Percentiles rank a stretch among this genome's conserved stretches.
Evolutionary conservation across 1,140 invertebrate genomes (phyloP).

Genomic region (Neodiprion virginianus): DNA sequence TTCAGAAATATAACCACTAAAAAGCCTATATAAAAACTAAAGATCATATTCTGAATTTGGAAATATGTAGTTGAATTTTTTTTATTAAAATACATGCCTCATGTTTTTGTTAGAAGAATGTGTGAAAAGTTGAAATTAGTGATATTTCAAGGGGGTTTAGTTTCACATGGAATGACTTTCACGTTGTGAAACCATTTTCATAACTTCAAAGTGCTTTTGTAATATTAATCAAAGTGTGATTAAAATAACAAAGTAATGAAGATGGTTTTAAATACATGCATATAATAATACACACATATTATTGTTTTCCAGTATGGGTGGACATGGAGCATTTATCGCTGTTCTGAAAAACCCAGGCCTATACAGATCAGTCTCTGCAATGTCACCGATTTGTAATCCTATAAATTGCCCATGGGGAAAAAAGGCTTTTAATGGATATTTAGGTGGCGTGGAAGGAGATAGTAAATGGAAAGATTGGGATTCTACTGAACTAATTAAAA

Average conservation of each 20-base stretch:
- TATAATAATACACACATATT: slow-evolving; percentile 26
- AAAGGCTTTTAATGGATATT: slow-evolving; percentile 87
- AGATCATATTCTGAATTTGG: no score
- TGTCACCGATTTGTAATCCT: slow-evolving; percentile 95
- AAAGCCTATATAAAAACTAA: no score
- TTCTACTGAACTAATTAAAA: slow-evolving; percentile 82
- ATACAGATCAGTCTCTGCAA: slow-evolving; percentile 93
- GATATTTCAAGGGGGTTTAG: no score
- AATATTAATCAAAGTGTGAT: slow-evolving; percentile 18
- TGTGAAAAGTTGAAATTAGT: no score
- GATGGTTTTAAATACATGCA: slow-evolving; percentile 13
- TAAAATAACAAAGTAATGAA: neutral
- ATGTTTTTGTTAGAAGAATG: no score
- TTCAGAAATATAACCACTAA: no score
- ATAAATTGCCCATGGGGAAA: slow-evolving; percentile 84
- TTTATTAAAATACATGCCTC: no score
- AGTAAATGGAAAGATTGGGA: slow-evolving; percentile 87
- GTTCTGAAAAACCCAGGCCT: slow-evolving; percentile 90
- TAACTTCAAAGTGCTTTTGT: neutral
- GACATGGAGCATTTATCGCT: slow-evolving; percentile 94
- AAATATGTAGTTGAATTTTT: no score
- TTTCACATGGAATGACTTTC: neutral
- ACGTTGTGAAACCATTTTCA: neutral
- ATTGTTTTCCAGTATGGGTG: slow-evolving; percentile 85
- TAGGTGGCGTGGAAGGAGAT: slow-evolving; percentile 72